phyloP scores from a whole-genome alignment of 2,888 invertebrate species.

The Suillia variegata region DNA sequence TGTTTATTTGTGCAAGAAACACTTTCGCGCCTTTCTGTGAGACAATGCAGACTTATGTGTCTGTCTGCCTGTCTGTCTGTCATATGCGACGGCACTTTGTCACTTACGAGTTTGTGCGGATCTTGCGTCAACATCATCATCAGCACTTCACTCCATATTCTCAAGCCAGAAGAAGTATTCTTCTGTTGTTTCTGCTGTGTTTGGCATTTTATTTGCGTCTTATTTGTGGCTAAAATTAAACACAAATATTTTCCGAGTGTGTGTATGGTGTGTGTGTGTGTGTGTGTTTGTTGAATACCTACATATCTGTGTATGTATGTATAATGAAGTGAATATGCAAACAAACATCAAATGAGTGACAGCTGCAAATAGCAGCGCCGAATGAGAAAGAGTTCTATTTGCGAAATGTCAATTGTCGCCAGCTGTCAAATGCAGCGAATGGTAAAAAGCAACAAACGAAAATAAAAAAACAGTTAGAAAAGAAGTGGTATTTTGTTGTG shows the following conservation, averaged over 20 bases:
- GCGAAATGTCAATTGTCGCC: neutral
- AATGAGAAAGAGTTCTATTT: neutral
- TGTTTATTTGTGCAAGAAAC: no score
- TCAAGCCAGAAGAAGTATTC: no score
- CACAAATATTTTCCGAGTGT: slow-evolving; percentile 9
- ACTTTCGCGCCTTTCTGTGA: neutral
- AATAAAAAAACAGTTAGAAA: neutral
- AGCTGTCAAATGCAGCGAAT: neutral
- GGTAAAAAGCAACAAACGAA: neutral
- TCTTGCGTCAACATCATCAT: neutral
- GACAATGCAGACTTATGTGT: no score
- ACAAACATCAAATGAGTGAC: neutral
- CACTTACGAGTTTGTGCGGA: neutral
- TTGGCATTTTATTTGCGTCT: neutral
- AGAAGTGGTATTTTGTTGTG: neutral
- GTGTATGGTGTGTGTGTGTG: neutral
- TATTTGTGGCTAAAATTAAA: slow-evolving; percentile 13
- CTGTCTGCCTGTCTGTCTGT: no score
- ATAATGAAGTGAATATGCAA: slow-evolving; percentile 14
- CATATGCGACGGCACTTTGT: no score
- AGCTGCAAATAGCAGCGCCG: neutral
- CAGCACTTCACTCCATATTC: neutral
- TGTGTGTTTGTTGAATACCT: no score
- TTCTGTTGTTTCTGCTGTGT: no score
- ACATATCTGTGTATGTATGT: neutral